A percentile compares a stretch with the other conserved stretches of the same genome.
These are phyloP conservation scores for Ichneumon xanthorius DNA, from an alignment of 2,888 invertebrate genomes.

Conservation along the genomic window DNA sequence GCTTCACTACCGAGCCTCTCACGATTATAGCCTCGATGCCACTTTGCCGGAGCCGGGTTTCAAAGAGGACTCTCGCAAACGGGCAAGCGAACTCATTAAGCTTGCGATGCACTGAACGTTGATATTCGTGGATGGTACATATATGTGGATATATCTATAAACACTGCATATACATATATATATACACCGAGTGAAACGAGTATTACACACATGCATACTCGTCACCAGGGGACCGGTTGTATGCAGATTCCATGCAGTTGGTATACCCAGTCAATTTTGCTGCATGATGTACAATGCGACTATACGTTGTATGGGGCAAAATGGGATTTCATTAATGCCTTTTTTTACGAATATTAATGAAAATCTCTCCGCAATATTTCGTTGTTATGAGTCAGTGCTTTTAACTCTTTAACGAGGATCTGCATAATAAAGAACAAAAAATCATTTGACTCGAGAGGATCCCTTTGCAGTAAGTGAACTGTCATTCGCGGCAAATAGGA, in stretches of 20 bases:
- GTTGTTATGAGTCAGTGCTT: conserved; percentile 49
- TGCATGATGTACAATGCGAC: conserved; percentile 63
- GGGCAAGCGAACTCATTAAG: conserved; percentile 71
- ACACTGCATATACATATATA: neutral
- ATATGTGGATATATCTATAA: conserved; percentile 3
- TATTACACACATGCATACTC: conserved; percentile 60
- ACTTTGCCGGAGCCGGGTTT: conserved; percentile 66
- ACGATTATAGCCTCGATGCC: conserved; percentile 67
- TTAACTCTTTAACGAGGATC: conserved; percentile 32
- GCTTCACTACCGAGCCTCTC: conserved; percentile 27
- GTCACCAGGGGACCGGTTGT: conserved; percentile 48
- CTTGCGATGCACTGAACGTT: conserved; percentile 69
- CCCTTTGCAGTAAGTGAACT: too few species aligned
- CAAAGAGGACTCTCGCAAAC: conserved; percentile 70
- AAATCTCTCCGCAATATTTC: conserved; percentile 40
- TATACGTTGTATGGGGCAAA: conserved; percentile 58
- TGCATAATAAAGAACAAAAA: neutral
- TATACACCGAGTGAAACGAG: conserved; percentile 17
- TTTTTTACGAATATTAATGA: conserved; percentile 63
- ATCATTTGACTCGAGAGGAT: too few species aligned
- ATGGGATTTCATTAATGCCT: conserved; percentile 18
- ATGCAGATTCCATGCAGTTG: conserved; percentile 52
- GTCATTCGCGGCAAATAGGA: too few species aligned
- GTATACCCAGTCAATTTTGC: conserved; percentile 59
- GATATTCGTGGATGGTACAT: conserved; percentile 64